Conservation (phyloP, 2,888 invertebrate genomes). For the Nebria brevicollis region DNA sequence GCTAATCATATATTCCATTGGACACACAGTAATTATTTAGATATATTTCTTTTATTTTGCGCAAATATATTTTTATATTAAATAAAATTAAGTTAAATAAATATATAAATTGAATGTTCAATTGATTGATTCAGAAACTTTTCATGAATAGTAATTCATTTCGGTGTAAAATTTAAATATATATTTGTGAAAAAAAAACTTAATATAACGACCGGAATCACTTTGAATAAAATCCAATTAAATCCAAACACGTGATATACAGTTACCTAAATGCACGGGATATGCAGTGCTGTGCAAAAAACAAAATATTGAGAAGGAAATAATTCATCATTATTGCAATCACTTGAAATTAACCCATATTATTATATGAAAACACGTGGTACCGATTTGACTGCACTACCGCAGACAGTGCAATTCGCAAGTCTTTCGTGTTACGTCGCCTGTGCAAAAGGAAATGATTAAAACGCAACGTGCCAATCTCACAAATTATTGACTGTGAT, state of each 20-base stretch:
- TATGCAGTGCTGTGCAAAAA: conserved; percentile 16
- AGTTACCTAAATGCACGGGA: background rate
- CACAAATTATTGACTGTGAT: background rate
- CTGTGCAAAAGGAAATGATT: background rate
- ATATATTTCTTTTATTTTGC: too few relatives aligned
- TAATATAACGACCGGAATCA: background rate
- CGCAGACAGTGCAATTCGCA: background rate
- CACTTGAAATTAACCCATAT: conserved; percentile 47
- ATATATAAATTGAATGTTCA: too few relatives aligned
- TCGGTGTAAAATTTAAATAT: too few relatives aligned
- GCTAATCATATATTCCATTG: background rate
- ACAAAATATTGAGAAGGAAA: conserved; percentile 36
- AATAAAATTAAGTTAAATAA: too few relatives aligned
- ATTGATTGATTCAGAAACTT: too few relatives aligned
- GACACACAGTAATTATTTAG: too few relatives aligned
- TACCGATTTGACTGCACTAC: background rate
- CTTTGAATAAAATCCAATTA: background rate
- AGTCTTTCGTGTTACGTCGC: background rate
- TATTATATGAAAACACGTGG: conserved; percentile 21
- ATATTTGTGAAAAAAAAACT: too few relatives aligned
- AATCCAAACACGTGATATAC: background rate
- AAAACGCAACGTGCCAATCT: background rate
- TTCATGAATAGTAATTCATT: too few relatives aligned
- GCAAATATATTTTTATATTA: too few relatives aligned
- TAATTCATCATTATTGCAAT: conserved; percentile 44